Base-by-base conservation (phyloP, 1,140 invertebrate genomes). In the Araneus ventricosus region DNA sequence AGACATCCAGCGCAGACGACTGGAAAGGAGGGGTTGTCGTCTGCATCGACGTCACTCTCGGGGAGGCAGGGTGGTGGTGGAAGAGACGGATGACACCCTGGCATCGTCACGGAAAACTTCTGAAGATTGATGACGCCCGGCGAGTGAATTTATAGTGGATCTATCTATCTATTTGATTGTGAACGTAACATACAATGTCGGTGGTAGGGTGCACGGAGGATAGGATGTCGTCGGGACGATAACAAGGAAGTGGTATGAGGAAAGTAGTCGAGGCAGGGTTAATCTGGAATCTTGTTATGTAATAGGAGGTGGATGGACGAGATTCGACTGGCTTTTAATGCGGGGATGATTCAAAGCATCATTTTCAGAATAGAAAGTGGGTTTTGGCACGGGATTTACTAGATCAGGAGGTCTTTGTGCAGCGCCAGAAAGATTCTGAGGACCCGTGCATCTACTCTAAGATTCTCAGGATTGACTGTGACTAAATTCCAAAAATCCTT, bases 121-220 rank as follows among this genome's bases (percentile, higher is more conserved):
- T 27, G 27, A 27, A 82, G 80, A 82, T 82, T 41, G 80, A 82
- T 82, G 80, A 82, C 39, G 27, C 80, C 20, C n/a, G 10, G 5
- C 24, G 80, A 82, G 80, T 82, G 80, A 82, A 82, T 82, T 82
- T 82, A 82, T 82, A 45, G 80, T 82, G 80, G 80, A 82, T 45
- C 8, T 27, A 37, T 34, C 27, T 52, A 80, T 80, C 75, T 45
- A 82, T 82, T 82, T 52, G 80, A 82, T 82, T 82, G 80, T 30
- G 41, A 45, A 24, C 22, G 70, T 20, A 75, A 37, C 70, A 17
- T 22, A 75, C 30, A 6, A 17, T 20, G 30, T 34, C 34, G 4
- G 10, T 20, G 34, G 34, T 17, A 75, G n/a, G 27, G 27, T 14
- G 27, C n/a, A 37, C 70, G 0, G 17, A 4, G 70, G 59, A n/a